Percentiles rank a stretch among this genome's conserved stretches.
Conservation (phyloP, 2,888 invertebrate genomes). For the Plagodis pulveraria region DNA sequence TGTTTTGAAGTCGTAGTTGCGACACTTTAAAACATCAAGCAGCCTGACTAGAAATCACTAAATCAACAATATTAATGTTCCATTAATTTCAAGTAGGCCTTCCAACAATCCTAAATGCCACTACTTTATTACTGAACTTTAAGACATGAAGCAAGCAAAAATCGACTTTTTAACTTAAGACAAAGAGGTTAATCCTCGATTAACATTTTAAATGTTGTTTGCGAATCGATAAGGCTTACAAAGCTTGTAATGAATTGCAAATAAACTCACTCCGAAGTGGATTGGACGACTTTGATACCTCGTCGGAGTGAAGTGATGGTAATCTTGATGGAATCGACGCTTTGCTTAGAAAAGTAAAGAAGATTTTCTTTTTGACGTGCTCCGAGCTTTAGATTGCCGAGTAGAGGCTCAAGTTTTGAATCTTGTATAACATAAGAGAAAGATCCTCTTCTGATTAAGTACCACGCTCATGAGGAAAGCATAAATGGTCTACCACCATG, state of each 20-base stretch:
- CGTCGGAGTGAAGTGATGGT: background rate
- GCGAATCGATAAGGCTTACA: slow-evolving; percentile 23
- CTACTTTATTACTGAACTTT: background rate
- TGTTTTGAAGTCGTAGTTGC: too few relatives aligned
- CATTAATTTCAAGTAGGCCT: too few relatives aligned
- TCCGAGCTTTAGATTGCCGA: too few relatives aligned
- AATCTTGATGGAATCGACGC: slow-evolving; percentile 14
- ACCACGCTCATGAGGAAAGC: too few relatives aligned
- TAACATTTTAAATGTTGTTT: slow-evolving; percentile 34
- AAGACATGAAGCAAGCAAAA: background rate
- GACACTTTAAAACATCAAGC: too few relatives aligned
- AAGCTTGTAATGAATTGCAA: slow-evolving; percentile 24
- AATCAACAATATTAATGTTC: too few relatives aligned
- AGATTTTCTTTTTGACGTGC: background rate
- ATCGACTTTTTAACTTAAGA: background rate
- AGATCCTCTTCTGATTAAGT: too few relatives aligned
- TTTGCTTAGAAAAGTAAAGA: background rate
- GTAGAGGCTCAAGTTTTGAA: too few relatives aligned
- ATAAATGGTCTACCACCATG: too few relatives aligned
- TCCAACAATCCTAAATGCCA: too few relatives aligned
- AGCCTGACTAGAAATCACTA: too few relatives aligned
- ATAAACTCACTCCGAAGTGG: slow-evolving; percentile 14
- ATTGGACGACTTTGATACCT: slow-evolving; percentile 12
- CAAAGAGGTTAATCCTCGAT: slow-evolving; percentile 13
- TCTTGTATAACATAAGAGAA: too few relatives aligned